phyloP scores from a whole-genome alignment of 1,140 invertebrate genomes.

The Pseudomyrmex gracilis region DNA sequence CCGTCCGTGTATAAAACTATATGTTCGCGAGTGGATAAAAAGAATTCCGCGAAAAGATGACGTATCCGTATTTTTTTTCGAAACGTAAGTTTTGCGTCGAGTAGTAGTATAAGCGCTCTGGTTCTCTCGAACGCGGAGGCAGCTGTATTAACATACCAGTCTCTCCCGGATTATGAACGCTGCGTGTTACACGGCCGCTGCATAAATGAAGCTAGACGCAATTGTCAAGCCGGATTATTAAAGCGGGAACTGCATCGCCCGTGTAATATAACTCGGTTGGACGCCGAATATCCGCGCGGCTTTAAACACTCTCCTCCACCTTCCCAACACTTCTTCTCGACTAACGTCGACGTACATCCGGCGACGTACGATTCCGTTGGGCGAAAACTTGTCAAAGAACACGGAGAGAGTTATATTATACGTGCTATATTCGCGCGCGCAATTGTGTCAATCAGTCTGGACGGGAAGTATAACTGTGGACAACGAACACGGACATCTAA shows the following conservation, averaged over 20 bases:
- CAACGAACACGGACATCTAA: background rate
- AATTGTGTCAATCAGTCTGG: slow-evolving; percentile 17
- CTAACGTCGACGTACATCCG: slow-evolving; percentile 27
- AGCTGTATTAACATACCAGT: slow-evolving; percentile 38
- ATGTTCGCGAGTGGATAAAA: too few relatives aligned
- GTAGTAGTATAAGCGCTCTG: background rate
- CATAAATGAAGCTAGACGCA: slow-evolving; percentile 51
- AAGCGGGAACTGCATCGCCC: slow-evolving; percentile 31
- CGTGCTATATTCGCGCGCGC: background rate
- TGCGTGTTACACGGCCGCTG: slow-evolving; percentile 17
- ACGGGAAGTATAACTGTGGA: background rate
- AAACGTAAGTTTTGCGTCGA: background rate
- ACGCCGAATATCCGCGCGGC: slow-evolving; percentile 51
- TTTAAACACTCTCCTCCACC: slow-evolving; percentile 37
- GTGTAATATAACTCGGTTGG: slow-evolving; percentile 11
- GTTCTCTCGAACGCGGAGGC: slow-evolving; percentile 4
- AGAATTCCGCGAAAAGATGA: too few relatives aligned
- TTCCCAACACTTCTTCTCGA: too few relatives aligned
- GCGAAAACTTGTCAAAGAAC: slow-evolving; percentile 45
- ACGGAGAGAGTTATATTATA: slow-evolving; percentile 24
- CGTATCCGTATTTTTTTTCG: background rate
- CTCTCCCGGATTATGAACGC: slow-evolving; percentile 30
- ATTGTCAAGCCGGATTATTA: slow-evolving; percentile 60
- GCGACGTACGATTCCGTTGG: slow-evolving; percentile 13
- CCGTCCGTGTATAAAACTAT: too few relatives aligned